Evolutionary conservation across 2,797 vertebrate genomes (phyloP).

Genomic region (Hemitrygon akajei): DNA sequence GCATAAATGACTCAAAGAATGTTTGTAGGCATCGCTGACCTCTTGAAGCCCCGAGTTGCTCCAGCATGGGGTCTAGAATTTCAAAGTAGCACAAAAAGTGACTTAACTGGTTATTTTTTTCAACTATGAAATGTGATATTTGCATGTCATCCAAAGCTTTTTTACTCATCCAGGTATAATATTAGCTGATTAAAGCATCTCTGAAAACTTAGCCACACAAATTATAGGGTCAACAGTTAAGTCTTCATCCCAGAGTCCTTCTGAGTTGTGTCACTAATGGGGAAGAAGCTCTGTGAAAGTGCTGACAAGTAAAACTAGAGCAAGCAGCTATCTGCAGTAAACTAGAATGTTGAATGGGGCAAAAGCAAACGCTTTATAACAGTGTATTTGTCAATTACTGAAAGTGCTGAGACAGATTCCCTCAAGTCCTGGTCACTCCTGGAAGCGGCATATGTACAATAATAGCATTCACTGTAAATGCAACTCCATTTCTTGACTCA

Average conservation of each 20-base stretch:
- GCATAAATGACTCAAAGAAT: not conserved
- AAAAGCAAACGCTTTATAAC: not conserved
- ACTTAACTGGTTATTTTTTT: not conserved
- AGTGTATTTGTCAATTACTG: not conserved
- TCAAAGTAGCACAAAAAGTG: constrained; percentile 2
- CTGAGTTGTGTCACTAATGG: not conserved
- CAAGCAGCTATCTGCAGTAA: not conserved
- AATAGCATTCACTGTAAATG: not conserved
- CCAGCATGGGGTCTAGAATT: not conserved
- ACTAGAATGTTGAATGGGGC: not conserved
- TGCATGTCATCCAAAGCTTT: not conserved
- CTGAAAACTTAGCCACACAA: not conserved
- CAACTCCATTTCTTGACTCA: not conserved
- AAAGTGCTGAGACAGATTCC: not conserved
- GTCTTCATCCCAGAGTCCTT: not conserved
- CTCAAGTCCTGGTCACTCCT: not conserved
- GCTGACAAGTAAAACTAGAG: not conserved
- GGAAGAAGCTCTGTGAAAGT: not conserved
- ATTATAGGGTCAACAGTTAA: not conserved
- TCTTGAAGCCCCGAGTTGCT: not conserved
- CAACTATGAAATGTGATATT: not conserved
- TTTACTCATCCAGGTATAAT: not conserved
- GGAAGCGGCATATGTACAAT: not conserved
- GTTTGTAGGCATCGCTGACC: not conserved
- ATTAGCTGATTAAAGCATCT: not conserved